Evolutionary conservation across 2,113 vertebrate species (phyloP), one percentile per base, ranked within the genome.

Genomic region (Austrofundulus limnaeus): DNA sequence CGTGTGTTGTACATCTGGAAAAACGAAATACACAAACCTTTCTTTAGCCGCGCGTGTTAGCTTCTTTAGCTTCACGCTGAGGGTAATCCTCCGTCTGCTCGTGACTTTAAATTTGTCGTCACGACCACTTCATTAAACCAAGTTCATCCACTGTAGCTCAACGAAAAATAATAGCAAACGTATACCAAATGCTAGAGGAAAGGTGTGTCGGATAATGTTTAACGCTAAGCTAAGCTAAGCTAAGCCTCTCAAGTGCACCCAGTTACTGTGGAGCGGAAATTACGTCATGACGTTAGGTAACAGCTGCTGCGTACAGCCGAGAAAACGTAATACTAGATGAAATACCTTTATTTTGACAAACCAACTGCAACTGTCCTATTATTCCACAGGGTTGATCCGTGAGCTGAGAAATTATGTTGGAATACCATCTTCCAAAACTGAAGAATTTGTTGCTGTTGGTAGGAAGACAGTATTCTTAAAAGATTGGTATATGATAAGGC

Each of bases 41-140:
- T 9, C 8, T 24, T 34, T 24, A 14, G 77, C 66, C 56, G 55
- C 56, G 55, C 69, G 76, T 72, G 80, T 72, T 78, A 80, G 80
- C 82, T 19, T 65, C 57, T 45, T 34, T 82, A 83, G 77, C 69
- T 74, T 55, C 47, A 6, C 15, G 39, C 51, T 61, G 38, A 48
- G 37, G 62, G 10, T 57, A 61, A 54, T 10, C 23, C 5, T 25
- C 39, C 17, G 12, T 23, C 57, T 62, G 31, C 42, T 53, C 72
- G 55, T 60, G 61, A 23, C 66, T 80, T 79, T 72, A 68, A 53
- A 52, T 72, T 0, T 47, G 25, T 21, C 75, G 41, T 75, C 58
- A 75, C 50, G n/a, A 38, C 43, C 58, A 34, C 50, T 23, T 60
- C 49, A 16, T 13, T 57, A 19, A 47, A 65, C 19, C 15, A 23